phyloP scores from a whole-genome alignment of 1,140 invertebrate genomes.

The Rhizoglyphus robini region DNA sequence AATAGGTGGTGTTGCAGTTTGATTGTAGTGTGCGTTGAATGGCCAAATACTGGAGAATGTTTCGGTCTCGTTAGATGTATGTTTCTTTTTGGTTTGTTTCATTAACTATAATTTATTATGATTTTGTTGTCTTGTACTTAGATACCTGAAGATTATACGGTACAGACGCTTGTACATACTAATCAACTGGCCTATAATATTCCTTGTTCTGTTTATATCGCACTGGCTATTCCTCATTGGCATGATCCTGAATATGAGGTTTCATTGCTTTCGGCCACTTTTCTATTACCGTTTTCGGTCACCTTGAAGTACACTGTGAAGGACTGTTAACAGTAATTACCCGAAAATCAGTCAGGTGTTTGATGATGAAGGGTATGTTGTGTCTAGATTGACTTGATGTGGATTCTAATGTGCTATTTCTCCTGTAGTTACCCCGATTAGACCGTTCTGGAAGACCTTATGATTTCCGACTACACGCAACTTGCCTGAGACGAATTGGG shows the following conservation, averaged over 20 bases:
- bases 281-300: conserved; percentile 52
- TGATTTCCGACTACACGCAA: conserved; percentile 79
- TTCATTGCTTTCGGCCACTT: conserved; percentile 44
- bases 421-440: conserved; percentile 43
- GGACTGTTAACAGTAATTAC: conserved; percentile 95
- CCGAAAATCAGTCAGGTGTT: conserved; percentile 82
- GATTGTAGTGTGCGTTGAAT: conserved; percentile 82
- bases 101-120: not conserved
- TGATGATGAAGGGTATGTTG: conserved; percentile 64
- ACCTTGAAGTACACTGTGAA: conserved; percentile 83
- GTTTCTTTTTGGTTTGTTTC: not conserved
- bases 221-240: conserved; percentile 70
- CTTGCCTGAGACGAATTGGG: conserved; percentile 58
- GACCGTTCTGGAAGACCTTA: conserved; percentile 80
- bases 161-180: conserved; percentile 58
- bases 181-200: conserved; percentile 68
- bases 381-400: conserved; percentile 1
- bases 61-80: conserved; percentile 60
- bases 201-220: conserved; percentile 68
- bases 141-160: conserved; percentile 56
- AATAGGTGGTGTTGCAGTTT: conserved; percentile 77
- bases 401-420: no score
- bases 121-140: not conserved
- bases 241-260: conserved; percentile 46
- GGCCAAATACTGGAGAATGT: conserved; percentile 91